Conservation (phyloP, 1,140 invertebrate species). For the Neoseiulus cucumeris region DNA sequence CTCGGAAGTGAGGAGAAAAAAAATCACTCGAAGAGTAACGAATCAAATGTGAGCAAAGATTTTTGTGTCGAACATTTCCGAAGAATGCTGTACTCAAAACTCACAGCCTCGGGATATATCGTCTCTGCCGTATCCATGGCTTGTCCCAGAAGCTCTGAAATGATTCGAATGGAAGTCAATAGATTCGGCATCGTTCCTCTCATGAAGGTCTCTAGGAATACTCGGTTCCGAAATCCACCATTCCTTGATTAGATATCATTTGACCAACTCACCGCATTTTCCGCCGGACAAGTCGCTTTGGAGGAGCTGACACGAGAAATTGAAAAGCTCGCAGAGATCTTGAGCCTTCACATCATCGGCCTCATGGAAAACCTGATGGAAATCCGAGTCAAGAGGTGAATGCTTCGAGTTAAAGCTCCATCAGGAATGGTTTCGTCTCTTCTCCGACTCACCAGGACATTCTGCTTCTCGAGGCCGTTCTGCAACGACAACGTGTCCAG, state of each 20-base stretch:
- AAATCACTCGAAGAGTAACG: neutral
- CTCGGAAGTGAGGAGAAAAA: too few relatives aligned
- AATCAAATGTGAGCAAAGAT: neutral
- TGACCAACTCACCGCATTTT: neutral
- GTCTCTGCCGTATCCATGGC: neutral
- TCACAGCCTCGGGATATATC: conserved; percentile 2
- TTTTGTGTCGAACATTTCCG: neutral
- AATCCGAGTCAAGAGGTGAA: neutral
- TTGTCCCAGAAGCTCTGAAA: neutral
- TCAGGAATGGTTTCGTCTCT: neutral
- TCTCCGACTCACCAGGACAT: neutral
- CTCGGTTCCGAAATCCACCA: too few relatives aligned
- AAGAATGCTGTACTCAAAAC: too few relatives aligned
- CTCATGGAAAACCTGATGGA: neutral
- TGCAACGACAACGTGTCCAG: neutral
- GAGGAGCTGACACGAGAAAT: conserved; percentile 9
- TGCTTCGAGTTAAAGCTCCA: neutral
- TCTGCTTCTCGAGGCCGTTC: neutral
- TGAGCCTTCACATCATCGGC: neutral
- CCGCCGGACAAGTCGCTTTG: neutral
- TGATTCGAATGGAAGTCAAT: neutral
- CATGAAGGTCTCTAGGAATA: too few relatives aligned
- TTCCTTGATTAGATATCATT: too few relatives aligned
- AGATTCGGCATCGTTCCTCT: too few relatives aligned
- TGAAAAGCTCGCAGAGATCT: neutral